Evolutionary conservation across 1,140 invertebrate species (phyloP).

Genomic region (Formica exsecta): DNA sequence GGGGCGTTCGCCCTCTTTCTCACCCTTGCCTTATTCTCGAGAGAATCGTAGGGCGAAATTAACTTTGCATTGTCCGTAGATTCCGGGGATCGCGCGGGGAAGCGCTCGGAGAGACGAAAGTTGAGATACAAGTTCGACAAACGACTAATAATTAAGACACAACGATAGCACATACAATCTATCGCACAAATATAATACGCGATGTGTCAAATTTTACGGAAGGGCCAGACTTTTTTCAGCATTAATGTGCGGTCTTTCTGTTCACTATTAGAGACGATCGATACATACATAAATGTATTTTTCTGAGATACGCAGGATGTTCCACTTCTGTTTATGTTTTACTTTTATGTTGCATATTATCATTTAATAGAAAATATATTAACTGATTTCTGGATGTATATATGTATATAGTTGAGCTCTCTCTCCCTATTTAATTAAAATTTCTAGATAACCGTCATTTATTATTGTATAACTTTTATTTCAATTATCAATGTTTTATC

Average conservation of each 20-base stretch:
- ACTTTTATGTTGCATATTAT: not conserved
- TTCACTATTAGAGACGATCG: no score
- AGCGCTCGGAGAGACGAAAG: conserved; percentile 56
- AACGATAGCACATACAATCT: not conserved
- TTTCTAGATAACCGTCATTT: not conserved
- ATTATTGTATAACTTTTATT: not conserved
- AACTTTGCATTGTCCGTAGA: conserved; percentile 79
- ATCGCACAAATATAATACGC: not conserved
- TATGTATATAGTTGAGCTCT: not conserved
- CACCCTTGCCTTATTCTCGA: conserved; percentile 61
- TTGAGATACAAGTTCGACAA: conserved; percentile 19
- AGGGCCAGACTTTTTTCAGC: not conserved
- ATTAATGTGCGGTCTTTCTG: not conserved
- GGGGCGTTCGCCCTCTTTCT: conserved; percentile 50
- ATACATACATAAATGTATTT: no score
- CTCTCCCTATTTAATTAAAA: not conserved
- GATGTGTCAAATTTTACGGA: not conserved
- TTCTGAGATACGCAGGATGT: not conserved
- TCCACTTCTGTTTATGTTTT: not conserved
- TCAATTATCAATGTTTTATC: not conserved
- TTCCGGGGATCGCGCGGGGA: conserved; percentile 58
- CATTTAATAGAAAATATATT: not conserved
- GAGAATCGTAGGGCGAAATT: conserved; percentile 80
- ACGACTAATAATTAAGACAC: not conserved
- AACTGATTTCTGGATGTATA: not conserved